Evolutionary conservation across 2,888 invertebrate genomes (phyloP).

Genomic region (Himalopsyche kuldschensis): DNA sequence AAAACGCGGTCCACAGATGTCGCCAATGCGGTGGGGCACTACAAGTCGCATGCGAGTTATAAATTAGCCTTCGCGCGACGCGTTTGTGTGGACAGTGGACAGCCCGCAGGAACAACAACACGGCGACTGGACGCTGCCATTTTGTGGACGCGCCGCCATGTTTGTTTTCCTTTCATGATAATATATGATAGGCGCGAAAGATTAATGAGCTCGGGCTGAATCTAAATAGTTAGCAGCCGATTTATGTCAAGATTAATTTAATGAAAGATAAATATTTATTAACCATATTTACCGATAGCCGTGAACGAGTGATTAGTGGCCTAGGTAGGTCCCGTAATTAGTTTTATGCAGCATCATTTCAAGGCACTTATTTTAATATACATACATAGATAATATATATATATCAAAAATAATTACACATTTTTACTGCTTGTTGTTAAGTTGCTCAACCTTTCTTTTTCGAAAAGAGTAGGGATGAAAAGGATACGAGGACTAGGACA

Average conservation of each 20-base stretch:
- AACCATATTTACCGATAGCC: too few relatives aligned
- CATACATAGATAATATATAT: too few relatives aligned
- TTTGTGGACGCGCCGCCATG: background rate
- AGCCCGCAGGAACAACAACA: background rate
- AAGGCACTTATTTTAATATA: too few relatives aligned
- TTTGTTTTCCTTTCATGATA: background rate
- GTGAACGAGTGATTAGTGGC: too few relatives aligned
- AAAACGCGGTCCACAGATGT: constrained; percentile 17
- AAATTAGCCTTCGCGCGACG: constrained; percentile 13
- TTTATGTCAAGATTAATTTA: background rate
- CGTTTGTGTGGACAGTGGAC: background rate
- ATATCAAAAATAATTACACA: too few relatives aligned
- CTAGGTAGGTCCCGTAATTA: too few relatives aligned
- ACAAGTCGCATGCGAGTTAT: constrained; percentile 25
- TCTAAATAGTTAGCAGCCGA: background rate
- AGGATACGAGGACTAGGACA: too few relatives aligned
- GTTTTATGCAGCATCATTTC: too few relatives aligned
- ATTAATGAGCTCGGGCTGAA: background rate
- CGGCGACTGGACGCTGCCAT: background rate
- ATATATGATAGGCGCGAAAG: background rate
- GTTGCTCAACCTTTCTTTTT: too few relatives aligned
- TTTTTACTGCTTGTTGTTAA: too few relatives aligned
- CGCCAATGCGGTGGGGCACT: constrained; percentile 3
- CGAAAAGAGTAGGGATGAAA: too few relatives aligned
- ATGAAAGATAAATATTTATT: too few relatives aligned